phyloP scores from a whole-genome alignment of 2,888 invertebrate genomes.

The Acronicta aceris region DNA sequence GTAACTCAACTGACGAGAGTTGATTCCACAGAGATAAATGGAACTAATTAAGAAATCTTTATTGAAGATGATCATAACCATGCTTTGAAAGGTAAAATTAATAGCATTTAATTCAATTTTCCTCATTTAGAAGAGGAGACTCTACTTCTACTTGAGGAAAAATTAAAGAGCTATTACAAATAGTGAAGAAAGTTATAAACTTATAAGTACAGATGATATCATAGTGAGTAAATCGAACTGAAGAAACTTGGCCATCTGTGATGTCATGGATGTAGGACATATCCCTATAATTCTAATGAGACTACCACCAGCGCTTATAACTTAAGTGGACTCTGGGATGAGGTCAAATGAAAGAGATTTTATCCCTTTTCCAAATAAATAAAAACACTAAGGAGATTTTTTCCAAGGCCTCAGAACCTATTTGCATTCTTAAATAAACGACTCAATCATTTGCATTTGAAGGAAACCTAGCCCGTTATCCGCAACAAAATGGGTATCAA shows the following conservation, averaged over 20 bases:
- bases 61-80: no score
- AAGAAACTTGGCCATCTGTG: slow-evolving; percentile 31
- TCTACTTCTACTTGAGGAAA: neutral
- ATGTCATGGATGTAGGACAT: slow-evolving; percentile 24
- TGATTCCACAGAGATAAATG: no score
- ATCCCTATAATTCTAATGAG: slow-evolving; percentile 16
- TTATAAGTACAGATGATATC: slow-evolving; percentile 17
- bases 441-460: slow-evolving; percentile 36
- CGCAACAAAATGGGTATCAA: slow-evolving; percentile 47
- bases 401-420: slow-evolving; percentile 13
- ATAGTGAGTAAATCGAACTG: slow-evolving; percentile 14
- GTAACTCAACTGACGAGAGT: no score
- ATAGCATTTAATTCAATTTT: no score
- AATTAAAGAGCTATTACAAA: slow-evolving; percentile 23
- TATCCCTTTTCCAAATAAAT: neutral
- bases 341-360: slow-evolving; percentile 8
- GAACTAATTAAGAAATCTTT: no score
- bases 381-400: neutral
- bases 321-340: neutral
- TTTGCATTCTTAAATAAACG: slow-evolving; percentile 30
- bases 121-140: no score
- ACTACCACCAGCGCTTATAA: neutral
- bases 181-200: slow-evolving; percentile 6
- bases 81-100: no score
- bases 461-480: slow-evolving; percentile 14